These are phyloP conservation scores for Oxygymnocypris stewartii DNA, from an alignment of 2,113 vertebrate genomes.

Conservation along the genomic window DNA sequence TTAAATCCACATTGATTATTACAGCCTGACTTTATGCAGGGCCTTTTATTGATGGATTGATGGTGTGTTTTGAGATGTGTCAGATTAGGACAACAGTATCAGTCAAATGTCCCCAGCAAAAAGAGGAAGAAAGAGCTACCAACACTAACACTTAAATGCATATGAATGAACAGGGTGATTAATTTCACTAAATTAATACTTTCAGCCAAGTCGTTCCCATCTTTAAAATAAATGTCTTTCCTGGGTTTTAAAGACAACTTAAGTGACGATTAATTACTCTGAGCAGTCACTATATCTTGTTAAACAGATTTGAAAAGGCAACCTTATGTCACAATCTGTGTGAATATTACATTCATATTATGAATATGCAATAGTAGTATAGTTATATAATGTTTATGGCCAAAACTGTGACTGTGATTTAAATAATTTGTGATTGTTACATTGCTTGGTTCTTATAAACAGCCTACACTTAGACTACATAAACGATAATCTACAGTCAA, in stretches of 20 bases:
- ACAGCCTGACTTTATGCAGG: slow-evolving; percentile 33
- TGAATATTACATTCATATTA: not conserved
- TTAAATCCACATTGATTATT: slow-evolving; percentile 55
- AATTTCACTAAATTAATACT: not conserved
- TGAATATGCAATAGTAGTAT: not conserved
- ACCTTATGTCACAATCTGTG: not conserved
- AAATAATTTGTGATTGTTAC: not conserved
- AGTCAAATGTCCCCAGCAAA: slow-evolving; percentile 20
- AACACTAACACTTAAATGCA: not conserved
- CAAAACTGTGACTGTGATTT: not conserved
- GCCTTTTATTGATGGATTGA: slow-evolving; percentile 51
- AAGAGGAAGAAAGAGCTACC: slow-evolving; percentile 16
- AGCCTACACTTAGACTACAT: not conserved
- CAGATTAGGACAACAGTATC: slow-evolving; percentile 34
- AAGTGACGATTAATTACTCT: not conserved
- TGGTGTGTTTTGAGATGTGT: slow-evolving; percentile 50
- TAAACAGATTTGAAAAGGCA: slow-evolving; percentile 14
- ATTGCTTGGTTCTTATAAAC: not conserved
- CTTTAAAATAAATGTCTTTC: not conserved
- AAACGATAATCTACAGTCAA: not conserved
- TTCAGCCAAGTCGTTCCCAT: not conserved
- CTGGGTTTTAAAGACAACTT: not conserved
- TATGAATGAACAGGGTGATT: slow-evolving; percentile 7
- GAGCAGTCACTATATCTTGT: not conserved
- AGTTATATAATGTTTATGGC: not conserved